These are phyloP conservation scores for Scrobipalpa atriplicella DNA, from an alignment of 2,888 invertebrate species.

Conservation along the genomic window DNA sequence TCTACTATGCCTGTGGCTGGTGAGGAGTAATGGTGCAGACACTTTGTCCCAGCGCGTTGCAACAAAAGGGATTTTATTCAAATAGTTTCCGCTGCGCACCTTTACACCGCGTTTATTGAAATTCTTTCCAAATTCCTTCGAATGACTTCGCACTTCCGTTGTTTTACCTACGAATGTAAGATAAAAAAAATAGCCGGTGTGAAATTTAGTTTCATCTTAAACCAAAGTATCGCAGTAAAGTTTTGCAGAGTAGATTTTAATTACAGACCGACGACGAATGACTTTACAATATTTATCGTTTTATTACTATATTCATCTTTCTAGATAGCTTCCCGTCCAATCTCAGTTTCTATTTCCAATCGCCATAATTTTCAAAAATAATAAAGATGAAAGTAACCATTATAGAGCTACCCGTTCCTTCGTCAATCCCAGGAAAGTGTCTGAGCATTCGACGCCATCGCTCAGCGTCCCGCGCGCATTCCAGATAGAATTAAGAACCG, in stretches of 20 bases:
- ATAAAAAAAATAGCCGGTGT: neutral
- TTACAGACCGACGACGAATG: too few species aligned
- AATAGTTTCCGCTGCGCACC: constrained; percentile 46
- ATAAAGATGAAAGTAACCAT: neutral
- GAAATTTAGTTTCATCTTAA: neutral
- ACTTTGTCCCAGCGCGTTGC: constrained; percentile 37
- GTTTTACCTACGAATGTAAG: neutral
- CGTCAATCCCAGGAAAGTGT: constrained; percentile 34
- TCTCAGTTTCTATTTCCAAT: too few species aligned
- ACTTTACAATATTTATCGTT: too few species aligned
- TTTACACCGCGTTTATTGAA: constrained; percentile 40
- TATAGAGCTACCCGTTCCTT: neutral
- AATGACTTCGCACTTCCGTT: constrained; percentile 17
- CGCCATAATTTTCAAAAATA: neutral
- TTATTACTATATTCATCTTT: too few species aligned
- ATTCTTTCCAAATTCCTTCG: constrained; percentile 45
- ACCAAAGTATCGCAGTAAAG: too few species aligned
- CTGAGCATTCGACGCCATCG: constrained; percentile 40
- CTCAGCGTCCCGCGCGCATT: constrained; percentile 47
- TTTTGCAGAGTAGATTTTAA: too few species aligned
- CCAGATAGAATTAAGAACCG: constrained; percentile 47
- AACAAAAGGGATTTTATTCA: constrained; percentile 51
- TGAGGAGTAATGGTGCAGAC: constrained; percentile 30
- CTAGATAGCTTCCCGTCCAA: too few species aligned
- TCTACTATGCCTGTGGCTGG: neutral